Conservation (phyloP, 2,888 invertebrate species). For the Heliconius erato region DNA sequence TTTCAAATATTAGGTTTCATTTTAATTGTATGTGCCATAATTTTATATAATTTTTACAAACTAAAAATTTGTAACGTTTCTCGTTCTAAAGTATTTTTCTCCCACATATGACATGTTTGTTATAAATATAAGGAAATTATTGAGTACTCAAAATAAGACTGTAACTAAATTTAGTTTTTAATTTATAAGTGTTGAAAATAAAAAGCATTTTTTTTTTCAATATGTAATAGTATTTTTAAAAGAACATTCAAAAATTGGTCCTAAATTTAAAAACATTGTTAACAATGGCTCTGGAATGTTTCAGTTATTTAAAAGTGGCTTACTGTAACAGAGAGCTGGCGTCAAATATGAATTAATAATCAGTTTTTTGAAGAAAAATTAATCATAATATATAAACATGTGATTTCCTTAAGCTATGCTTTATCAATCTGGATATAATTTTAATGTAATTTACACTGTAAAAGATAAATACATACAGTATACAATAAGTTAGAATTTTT, state of each 20-base stretch:
- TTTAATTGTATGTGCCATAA: conserved; percentile 59
- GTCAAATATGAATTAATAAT: conserved; percentile 51
- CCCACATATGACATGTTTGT: conserved; percentile 21
- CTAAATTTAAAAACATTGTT: conserved; percentile 85
- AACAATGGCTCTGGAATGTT: conserved; percentile 86
- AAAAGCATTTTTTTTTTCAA: conserved; percentile 68
- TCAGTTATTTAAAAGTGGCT: conserved; percentile 76
- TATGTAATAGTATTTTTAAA: conserved; percentile 86
- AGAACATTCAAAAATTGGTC: conserved; percentile 86
- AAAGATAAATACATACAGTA: conserved; percentile 43
- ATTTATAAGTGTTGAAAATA: conserved; percentile 40
- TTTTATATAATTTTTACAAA: conserved; percentile 17
- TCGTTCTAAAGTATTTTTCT: conserved; percentile 38
- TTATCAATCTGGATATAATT: conserved; percentile 50
- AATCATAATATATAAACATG: conserved; percentile 49
- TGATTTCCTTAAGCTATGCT: conserved; percentile 52
- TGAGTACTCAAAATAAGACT: conserved; percentile 37
- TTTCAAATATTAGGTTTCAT: not conserved
- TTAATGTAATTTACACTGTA: conserved; percentile 43
- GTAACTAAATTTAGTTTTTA: conserved; percentile 25
- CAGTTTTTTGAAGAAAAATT: conserved; percentile 44
- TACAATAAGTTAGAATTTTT: conserved; percentile 46
- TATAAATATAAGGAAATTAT: conserved; percentile 4
- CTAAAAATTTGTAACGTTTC: not conserved
- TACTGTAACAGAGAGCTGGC: conserved; percentile 76